Base-by-base conservation (phyloP, 1,140 invertebrate genomes). In the Euura saliciscinereae region DNA sequence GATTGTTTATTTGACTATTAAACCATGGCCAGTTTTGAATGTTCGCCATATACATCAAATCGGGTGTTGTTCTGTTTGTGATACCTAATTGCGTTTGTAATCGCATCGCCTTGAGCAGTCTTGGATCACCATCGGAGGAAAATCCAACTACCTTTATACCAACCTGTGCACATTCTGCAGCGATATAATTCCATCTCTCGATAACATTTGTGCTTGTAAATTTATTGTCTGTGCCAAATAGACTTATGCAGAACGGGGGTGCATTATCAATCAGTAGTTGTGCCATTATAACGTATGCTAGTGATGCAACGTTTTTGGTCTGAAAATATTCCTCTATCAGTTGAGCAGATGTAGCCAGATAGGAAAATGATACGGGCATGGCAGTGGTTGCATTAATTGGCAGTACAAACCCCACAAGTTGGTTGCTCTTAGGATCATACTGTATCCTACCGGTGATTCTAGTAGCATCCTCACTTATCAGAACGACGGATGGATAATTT, bases 391-490 rank as follows among this genome's bases (percentile, higher is more conserved):
- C 13, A 64, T 78, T 71, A 28, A 51, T 51, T 10, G 70, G 73
- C 51, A 76, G 13, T 10, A 78, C 66, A 65, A 76, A 74, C 5
- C 75, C 70, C 3, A 75, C 65, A 43, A 75, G 13, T 74, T 75
- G 3, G 13, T 74, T 75, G 3, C 59, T 71, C 43, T 71, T 67
- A 44, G 73, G 8, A 69, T 78, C 72, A 69, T 75, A 78, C 65
- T 78, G 72, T 13, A 76, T 45, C 66, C 69, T 76, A 43, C 70
- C 71, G 13, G 70, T 73, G 11, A 75, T 75, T 67, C 76, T 59
- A 66, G 72, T 77, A n/a, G 71, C 69, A 73, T 78, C 74, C 45
- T 78, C 76, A 70, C 74, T 78, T 7, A 78, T 51, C 73, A 74
- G 74, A 70, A 78, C 73, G 3, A 65, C 64, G 43, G 43, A 44